Percentiles rank a stretch among this genome's conserved stretches.
phyloP scores from a whole-genome alignment of 2,888 invertebrate genomes.

The Pristionchus arcanus region DNA sequence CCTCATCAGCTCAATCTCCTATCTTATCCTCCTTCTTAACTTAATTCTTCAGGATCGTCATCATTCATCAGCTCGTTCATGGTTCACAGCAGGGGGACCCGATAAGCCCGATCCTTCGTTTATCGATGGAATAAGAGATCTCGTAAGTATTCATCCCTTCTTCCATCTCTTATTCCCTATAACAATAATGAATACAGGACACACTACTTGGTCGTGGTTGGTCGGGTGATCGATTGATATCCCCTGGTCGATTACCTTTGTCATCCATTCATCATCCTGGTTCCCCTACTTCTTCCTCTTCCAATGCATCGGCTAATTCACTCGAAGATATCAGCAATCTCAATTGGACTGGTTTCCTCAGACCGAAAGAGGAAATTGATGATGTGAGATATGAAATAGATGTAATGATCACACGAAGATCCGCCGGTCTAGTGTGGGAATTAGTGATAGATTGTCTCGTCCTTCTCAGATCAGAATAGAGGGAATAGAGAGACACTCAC shows the following conservation, averaged over 20 bases:
- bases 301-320: constrained; percentile 1
- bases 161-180: neutral
- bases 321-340: constrained; percentile 33
- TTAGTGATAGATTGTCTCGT: neutral
- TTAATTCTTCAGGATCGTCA: constrained; percentile 29
- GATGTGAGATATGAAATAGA: neutral
- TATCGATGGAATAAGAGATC: constrained; percentile 28
- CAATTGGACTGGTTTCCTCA: constrained; percentile 14
- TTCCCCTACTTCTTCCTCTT: constrained; percentile 47
- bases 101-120: constrained; percentile 36
- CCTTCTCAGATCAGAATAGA: neutral
- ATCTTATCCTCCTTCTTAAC: neutral
- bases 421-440: constrained; percentile 30
- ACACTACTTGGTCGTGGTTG: constrained; percentile 7
- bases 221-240: neutral
- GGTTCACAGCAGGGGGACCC: constrained; percentile 47
- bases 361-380: constrained; percentile 17
- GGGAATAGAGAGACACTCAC: constrained; percentile 7
- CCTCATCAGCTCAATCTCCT: neutral
- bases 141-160: constrained; percentile 7
- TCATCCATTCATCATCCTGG: constrained; percentile 2
- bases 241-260: neutral
- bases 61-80: neutral
- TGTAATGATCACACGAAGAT: constrained; percentile 26
- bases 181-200: neutral